Percentiles rank a stretch among this genome's conserved stretches.
Conservation (phyloP, 2,888 invertebrate genomes). For the Cataglyphis albicans region DNA sequence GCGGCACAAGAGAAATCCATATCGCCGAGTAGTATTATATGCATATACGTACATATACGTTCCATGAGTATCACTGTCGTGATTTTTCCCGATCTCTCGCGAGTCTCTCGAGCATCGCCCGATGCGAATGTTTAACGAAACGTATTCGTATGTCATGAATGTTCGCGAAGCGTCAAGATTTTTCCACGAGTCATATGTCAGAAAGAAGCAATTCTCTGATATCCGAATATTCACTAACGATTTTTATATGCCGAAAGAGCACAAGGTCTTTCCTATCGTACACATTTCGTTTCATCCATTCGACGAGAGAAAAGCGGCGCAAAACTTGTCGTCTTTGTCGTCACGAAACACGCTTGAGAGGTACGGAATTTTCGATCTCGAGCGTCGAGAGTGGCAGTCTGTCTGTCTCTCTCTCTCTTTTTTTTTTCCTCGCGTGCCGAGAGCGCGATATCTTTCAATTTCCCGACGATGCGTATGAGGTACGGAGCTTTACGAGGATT, state of each 20-base stretch:
- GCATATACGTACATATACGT: not conserved
- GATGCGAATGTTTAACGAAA: conserved; percentile 35
- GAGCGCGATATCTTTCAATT: conserved; percentile 77
- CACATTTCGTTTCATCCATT: conserved; percentile 25
- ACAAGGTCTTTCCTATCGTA: conserved; percentile 9
- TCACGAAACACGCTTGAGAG: conserved; percentile 29
- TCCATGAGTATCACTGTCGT: not conserved
- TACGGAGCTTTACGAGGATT: conserved; percentile 75
- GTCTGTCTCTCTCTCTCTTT: not conserved
- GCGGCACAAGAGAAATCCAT: conserved; percentile 35
- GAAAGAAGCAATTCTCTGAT: conserved; percentile 2
- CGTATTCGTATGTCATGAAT: not conserved
- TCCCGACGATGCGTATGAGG: conserved; percentile 76
- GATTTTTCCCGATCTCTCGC: conserved; percentile 31
- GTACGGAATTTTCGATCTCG: conserved; percentile 58
- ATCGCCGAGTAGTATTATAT: conserved; percentile 4
- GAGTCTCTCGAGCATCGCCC: conserved; percentile 23
- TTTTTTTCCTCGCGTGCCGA: conserved; percentile 25
- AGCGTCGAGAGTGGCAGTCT: conserved; percentile 35
- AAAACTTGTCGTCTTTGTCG: conserved; percentile 22
- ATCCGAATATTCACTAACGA: conserved; percentile 47
- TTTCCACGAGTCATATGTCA: conserved; percentile 7
- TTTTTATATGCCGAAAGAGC: not conserved
- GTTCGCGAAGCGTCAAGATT: conserved; percentile 12
- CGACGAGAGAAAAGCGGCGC: conserved; percentile 32